phyloP scores from a whole-genome alignment of 1,140 invertebrate genomes.

The Lepidurus packardi region DNA sequence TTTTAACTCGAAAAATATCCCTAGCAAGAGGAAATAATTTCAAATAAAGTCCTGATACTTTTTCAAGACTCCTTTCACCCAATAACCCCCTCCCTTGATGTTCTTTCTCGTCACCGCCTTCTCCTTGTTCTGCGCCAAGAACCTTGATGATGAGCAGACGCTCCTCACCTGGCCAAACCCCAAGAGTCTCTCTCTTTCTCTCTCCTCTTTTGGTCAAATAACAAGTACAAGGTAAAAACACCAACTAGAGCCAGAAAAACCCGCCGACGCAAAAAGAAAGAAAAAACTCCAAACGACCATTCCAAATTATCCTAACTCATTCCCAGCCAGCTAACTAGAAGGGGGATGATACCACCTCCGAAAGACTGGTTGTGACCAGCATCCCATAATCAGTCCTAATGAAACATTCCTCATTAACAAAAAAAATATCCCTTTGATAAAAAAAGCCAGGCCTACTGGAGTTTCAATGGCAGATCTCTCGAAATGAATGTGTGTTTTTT shows the following conservation, averaged over 20 bases:
- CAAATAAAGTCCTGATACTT: not conserved
- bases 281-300: not conserved
- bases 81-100: constrained; percentile 1
- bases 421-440: not conserved
- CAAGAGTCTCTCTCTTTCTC: not conserved
- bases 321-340: not conserved
- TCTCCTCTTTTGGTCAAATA: constrained; percentile 11
- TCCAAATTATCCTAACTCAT: constrained; percentile 2
- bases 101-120: constrained; percentile 9
- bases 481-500: not conserved
- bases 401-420: constrained; percentile 11
- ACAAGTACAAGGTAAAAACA: not conserved
- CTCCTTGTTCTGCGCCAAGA: not conserved
- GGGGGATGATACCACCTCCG: not conserved
- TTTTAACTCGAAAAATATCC: not conserved
- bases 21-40: not conserved
- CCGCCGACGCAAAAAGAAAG: constrained; percentile 1
- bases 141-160: constrained; percentile 19
- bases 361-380: constrained; percentile 8
- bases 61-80: not conserved
- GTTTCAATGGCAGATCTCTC: not conserved
- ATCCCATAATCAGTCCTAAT: constrained; percentile 22
- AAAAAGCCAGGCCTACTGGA: not conserved
- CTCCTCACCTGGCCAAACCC: constrained; percentile 2
- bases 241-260: not conserved